Base-by-base conservation (phyloP, 2,113 vertebrate genomes). In the Montifringilla adamsi region DNA sequence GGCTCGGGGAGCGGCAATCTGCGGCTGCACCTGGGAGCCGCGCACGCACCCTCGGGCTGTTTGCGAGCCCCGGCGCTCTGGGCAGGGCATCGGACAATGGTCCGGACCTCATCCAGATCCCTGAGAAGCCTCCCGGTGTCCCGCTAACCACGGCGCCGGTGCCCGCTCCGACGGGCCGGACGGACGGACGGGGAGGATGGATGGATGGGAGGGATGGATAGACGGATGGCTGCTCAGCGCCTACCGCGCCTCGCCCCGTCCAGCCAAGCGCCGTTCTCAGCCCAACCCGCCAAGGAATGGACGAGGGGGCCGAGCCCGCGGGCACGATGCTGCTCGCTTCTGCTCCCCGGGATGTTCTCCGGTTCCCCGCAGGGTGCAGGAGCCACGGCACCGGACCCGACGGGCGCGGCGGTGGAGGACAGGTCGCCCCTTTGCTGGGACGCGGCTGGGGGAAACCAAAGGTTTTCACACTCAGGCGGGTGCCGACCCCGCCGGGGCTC, bases 131-230 rank as follows among this genome's bases (percentile, higher is more conserved):
- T 43, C 43, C 43, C 10, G 44, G 44, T 44, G 44, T 19, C 18
- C 66, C 28, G 43, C 89, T 55, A n/a, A 60, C 4, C 11, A 27
- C 31, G 26, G 83, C 17, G 15, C n/a, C 33, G 27, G 35, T 33
- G 24, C 12, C 50, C 39, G 59, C 64, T 72, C 24, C 24, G 62
- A 63, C 52, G 70, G 62, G 50, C 14, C 10, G 18, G 43, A 12
- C 2, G 35, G 13, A 24, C 1, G n/a, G 39, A 2, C 0, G 15
- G 28, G 28, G 30, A 2, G 43, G 30, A 30, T 7, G 52, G 33
- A 12, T 28, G 9, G 49, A 15, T 50, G 39, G 39, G 39, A 41
- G 39, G 26, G 50, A 30, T 20, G 30, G 30, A 8, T 30, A 28
- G 50, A 41, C 10, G 41, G 30, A 4, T 7, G 46, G 49, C 15